These are phyloP conservation scores for Suncus etruscus DNA, from an alignment of 2,113 vertebrate species.

Conservation along the genomic window DNA sequence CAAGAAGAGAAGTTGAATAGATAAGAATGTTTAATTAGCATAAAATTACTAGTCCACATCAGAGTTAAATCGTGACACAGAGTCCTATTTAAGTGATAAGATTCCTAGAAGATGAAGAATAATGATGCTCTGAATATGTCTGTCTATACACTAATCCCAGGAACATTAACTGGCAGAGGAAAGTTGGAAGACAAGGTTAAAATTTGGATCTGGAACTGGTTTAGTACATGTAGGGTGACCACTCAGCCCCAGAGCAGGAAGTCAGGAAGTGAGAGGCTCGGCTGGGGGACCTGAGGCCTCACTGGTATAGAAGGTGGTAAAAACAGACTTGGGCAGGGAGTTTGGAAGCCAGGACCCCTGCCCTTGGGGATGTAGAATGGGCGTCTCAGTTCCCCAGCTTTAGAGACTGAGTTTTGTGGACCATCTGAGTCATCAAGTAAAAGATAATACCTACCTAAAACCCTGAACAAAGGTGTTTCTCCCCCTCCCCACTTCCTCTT, in stretches of 20 bases:
- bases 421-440: too few relatives aligned
- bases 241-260: too few relatives aligned
- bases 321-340: too few relatives aligned
- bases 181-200: neutral
- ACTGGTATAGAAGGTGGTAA: neutral
- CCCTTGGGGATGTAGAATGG: rapidly evolving
- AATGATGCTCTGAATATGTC: neutral
- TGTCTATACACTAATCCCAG: too few relatives aligned
- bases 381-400: neutral
- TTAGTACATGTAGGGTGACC: too few relatives aligned
- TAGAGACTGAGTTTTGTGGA: too few relatives aligned
- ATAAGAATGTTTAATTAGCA: neutral
- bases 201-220: neutral
- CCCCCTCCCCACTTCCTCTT: too few relatives aligned
- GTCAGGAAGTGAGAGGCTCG: neutral
- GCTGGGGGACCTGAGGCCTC: rapidly evolving
- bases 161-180: neutral
- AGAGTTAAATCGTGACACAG: neutral
- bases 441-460: too few relatives aligned
- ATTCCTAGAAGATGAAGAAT: neutral
- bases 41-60: neutral
- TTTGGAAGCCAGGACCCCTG: too few relatives aligned
- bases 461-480: too few relatives aligned
- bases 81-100: neutral
- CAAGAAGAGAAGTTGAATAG: neutral